Conservation (phyloP, 2,113 vertebrate species). For the Psilopsiagon aurifrons region DNA sequence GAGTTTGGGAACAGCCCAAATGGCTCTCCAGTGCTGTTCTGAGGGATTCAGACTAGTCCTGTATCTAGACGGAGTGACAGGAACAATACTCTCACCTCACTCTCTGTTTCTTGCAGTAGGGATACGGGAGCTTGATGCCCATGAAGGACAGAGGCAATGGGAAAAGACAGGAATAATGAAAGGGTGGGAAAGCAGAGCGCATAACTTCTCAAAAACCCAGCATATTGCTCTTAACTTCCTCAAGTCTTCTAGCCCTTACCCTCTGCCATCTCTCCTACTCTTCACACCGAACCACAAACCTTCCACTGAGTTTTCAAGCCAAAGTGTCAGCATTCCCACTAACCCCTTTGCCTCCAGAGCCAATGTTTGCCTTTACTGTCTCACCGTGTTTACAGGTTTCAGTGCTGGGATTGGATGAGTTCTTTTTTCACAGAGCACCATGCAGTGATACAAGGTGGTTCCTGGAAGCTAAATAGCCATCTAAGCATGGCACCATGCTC, state of each 20-base stretch:
- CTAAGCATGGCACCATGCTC: neutral
- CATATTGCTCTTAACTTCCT: neutral
- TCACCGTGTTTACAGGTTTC: rapidly evolving
- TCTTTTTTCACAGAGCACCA: neutral
- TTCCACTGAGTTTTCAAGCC: neutral
- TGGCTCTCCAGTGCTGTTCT: neutral
- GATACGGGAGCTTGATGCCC: neutral
- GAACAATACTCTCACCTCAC: neutral
- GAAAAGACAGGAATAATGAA: neutral
- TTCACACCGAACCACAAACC: neutral
- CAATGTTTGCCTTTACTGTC: neutral
- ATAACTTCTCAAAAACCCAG: neutral
- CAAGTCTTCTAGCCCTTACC: neutral
- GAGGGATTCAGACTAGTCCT: neutral
- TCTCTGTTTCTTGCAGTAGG: neutral
- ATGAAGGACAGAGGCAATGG: neutral
- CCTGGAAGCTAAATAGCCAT: neutral
- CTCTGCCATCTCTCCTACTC: rapidly evolving
- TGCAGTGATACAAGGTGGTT: rapidly evolving
- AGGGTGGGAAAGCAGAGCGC: neutral
- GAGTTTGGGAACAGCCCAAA: neutral
- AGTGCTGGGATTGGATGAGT: rapidly evolving
- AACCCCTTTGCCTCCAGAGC: neutral
- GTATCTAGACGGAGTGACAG: neutral
- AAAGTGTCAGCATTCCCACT: neutral